phyloP scores from a whole-genome alignment of 2,113 vertebrate genomes.

The Verasper variegatus region DNA sequence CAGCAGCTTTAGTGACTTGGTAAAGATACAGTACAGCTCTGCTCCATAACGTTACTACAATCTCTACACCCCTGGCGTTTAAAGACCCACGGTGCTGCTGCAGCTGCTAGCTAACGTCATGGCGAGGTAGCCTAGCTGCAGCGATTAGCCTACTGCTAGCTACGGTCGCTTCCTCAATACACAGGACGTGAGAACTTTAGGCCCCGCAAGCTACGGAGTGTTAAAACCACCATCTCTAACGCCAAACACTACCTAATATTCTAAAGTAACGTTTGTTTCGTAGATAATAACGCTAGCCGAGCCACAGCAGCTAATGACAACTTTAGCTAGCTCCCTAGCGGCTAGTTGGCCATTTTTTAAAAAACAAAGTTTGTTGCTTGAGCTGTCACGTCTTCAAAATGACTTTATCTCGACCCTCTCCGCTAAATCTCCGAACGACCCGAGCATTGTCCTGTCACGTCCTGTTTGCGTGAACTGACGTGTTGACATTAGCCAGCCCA shows the following conservation, averaged over 20 bases:
- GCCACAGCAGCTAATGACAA: slow-evolving; percentile 19
- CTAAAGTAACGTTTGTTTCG: neutral
- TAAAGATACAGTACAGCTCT: neutral
- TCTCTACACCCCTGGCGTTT: slow-evolving; percentile 8
- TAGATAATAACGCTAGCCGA: neutral
- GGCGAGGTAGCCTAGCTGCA: slow-evolving; percentile 17
- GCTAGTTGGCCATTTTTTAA: slow-evolving; percentile 18
- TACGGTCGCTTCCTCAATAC: neutral
- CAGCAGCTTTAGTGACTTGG: neutral
- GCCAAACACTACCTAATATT: neutral
- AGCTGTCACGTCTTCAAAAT: neutral
- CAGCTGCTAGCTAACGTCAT: slow-evolving; percentile 35
- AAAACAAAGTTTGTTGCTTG: slow-evolving; percentile 1
- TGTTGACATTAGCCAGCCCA: slow-evolving; percentile 18
- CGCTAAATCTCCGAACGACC: neutral
- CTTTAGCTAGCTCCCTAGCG: slow-evolving; percentile 36
- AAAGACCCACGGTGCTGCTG: slow-evolving; percentile 26
- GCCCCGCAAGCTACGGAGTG: too few relatives aligned
- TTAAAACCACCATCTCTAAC: rapidly evolving
- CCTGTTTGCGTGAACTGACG: neutral
- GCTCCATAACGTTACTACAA: neutral
- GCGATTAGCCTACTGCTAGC: slow-evolving; percentile 20
- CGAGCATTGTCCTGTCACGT: neutral
- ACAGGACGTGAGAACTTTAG: neutral
- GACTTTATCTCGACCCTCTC: neutral